Evolutionary conservation across 2,797 vertebrate species (phyloP).

Genomic region (Poecile montanus): DNA sequence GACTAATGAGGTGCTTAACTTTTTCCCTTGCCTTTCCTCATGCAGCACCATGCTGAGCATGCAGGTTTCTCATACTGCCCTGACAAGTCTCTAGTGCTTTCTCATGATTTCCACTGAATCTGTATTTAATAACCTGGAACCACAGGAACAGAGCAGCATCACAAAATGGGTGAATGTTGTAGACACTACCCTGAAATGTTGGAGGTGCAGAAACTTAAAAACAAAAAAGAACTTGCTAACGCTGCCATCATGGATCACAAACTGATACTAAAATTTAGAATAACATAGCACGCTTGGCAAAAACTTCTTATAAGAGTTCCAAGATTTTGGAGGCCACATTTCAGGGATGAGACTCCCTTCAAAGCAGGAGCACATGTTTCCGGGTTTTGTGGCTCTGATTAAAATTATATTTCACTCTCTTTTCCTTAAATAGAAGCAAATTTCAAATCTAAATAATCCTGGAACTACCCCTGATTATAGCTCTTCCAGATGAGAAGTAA

Average conservation of each 20-base stretch:
- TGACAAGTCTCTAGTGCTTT: background rate
- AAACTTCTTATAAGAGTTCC: background rate
- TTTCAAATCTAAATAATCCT: background rate
- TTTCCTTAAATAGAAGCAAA: background rate
- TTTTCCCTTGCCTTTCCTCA: background rate
- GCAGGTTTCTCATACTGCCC: background rate
- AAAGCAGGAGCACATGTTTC: background rate
- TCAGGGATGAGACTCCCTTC: background rate
- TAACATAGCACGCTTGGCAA: background rate
- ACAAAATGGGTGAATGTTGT: background rate
- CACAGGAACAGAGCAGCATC: background rate
- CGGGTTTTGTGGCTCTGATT: background rate
- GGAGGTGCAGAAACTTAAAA: background rate
- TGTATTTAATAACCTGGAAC: background rate
- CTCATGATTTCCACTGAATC: background rate
- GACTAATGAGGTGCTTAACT: accelerated
- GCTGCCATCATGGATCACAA: background rate
- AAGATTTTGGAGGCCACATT: background rate
- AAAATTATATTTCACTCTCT: background rate
- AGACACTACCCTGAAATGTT: background rate
- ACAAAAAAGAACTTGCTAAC: background rate
- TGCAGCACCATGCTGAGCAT: background rate
- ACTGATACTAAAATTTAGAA: background rate
- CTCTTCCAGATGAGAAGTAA: background rate
- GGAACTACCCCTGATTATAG: background rate